These are phyloP conservation scores for Hippoglossus hippoglossus DNA, from an alignment of 2,797 vertebrate genomes.

Conservation along the genomic window DNA sequence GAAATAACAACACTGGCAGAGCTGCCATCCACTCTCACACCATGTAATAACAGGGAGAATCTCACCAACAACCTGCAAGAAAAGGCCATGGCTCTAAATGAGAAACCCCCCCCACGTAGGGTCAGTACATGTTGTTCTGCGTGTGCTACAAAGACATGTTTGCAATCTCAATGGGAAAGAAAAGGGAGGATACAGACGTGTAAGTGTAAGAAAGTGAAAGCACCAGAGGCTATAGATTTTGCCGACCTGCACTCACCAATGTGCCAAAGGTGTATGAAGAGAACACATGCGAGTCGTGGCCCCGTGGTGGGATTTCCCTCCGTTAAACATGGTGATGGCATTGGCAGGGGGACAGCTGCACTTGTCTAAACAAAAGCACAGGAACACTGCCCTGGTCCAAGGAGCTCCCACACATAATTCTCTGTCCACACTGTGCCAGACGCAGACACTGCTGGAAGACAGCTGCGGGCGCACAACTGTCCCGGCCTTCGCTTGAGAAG, in stretches of 20 bases:
- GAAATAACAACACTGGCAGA: slow-evolving; percentile 62
- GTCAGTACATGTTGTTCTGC: not conserved
- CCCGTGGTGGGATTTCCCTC: slow-evolving; percentile 75
- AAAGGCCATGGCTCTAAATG: slow-evolving; percentile 53
- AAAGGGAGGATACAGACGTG: no score
- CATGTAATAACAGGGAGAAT: slow-evolving; percentile 64
- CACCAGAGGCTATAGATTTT: slow-evolving; percentile 7
- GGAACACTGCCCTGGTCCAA: slow-evolving; percentile 55
- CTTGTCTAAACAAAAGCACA: slow-evolving; percentile 76
- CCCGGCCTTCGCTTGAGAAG: slow-evolving; percentile 28
- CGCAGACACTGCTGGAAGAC: slow-evolving; percentile 52
- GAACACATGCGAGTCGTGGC: slow-evolving; percentile 24
- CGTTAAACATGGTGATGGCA: slow-evolving; percentile 77
- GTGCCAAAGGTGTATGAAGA: slow-evolving; percentile 7
- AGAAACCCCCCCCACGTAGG: slow-evolving; percentile 12
- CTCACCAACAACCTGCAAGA: slow-evolving; percentile 34
- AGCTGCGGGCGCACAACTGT: slow-evolving; percentile 50
- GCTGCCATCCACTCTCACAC: slow-evolving; percentile 35
- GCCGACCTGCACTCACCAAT: not conserved
- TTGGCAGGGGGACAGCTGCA: slow-evolving; percentile 70
- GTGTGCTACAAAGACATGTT: slow-evolving; percentile 9
- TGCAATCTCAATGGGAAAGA: not conserved
- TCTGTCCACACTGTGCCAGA: slow-evolving; percentile 47
- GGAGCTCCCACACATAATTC: slow-evolving; percentile 56
- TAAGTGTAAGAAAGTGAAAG: not conserved